Evolutionary conservation across 2,797 vertebrate genomes (phyloP).

Genomic region (Urophycis tenuis): DNA sequence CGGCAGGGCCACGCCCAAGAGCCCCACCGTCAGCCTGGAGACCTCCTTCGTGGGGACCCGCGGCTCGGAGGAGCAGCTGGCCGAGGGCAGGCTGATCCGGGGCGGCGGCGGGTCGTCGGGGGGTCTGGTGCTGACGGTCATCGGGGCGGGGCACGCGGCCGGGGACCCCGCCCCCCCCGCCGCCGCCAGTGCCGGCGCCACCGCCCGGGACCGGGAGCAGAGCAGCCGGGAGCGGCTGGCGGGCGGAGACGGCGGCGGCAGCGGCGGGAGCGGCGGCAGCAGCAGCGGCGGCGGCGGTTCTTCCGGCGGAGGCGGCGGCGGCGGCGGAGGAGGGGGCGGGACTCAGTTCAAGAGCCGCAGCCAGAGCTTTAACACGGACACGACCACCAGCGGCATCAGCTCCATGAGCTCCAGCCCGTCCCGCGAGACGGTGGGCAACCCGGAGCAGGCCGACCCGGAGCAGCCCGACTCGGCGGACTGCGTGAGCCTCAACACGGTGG

Average conservation of each 20-base stretch:
- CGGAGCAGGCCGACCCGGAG: conserved; percentile 71
- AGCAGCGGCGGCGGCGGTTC: conserved; percentile 64
- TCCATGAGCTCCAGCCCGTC: conserved; percentile 99
- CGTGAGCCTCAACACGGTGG: conserved; percentile 93
- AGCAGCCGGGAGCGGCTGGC: conserved; percentile 85
- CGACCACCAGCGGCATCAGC: conserved; percentile 97
- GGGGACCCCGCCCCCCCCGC: conserved; percentile 70
- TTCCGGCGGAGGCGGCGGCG: conserved; percentile 69
- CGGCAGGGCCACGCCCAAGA: conserved; percentile 77
- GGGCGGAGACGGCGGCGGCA: conserved; percentile 76
- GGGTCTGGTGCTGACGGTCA: conserved; percentile 64
- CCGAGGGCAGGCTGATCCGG: conserved; percentile 71
- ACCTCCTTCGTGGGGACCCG: conserved; percentile 87
- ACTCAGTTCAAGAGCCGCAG: conserved; percentile 97
- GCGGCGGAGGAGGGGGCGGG: conserved; percentile 64
- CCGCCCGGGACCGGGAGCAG: conserved; percentile 76
- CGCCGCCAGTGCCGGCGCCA: no score
- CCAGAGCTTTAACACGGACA: conserved; percentile 98
- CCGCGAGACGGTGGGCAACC: conserved; percentile 87
- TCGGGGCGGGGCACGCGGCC: conserved; percentile 62
- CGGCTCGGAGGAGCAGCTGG: conserved; percentile 76
- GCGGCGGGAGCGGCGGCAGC: conserved; percentile 65
- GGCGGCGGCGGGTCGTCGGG: conserved; percentile 64
- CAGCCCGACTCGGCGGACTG: conserved; percentile 87
- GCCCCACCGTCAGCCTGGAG: conserved; percentile 86